Percentiles rank a stretch among this genome's conserved stretches.
Conservation (phyloP, 2,797 vertebrate genomes). For the Pogoniulus pusillus region DNA sequence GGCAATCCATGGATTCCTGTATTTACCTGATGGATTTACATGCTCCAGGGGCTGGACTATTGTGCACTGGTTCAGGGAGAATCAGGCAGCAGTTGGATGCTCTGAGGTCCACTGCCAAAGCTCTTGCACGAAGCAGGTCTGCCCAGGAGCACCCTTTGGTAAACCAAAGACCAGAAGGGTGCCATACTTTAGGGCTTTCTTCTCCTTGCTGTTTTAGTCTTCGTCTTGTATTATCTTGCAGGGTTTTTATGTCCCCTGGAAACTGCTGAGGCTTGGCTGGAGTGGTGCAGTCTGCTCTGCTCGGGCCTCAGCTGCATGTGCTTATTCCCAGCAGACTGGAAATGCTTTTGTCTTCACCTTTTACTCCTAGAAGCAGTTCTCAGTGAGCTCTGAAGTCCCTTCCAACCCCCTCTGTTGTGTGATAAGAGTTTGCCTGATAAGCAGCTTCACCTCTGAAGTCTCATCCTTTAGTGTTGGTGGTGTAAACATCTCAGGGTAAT, state of each 20-base stretch:
- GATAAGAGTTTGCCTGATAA: background rate
- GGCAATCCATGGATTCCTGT: background rate
- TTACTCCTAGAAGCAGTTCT: background rate
- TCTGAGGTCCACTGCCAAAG: background rate
- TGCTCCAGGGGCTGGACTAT: constrained; percentile 5
- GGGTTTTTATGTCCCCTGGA: background rate
- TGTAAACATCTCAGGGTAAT: background rate
- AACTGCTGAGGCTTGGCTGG: background rate
- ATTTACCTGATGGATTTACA: constrained; percentile 44
- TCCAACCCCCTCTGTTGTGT: no score
- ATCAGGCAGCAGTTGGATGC: background rate
- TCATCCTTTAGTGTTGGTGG: background rate
- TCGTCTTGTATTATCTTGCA: background rate
- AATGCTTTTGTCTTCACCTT: background rate
- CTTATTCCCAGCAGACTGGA: background rate
- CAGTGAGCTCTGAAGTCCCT: no score
- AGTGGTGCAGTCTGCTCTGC: background rate
- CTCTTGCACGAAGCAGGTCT: background rate
- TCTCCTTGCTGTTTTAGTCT: background rate
- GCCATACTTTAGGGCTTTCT: background rate
- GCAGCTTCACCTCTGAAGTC: background rate
- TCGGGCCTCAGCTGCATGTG: background rate
- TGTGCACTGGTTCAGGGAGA: background rate
- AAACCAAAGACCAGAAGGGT: background rate
- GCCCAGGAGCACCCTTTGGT: background rate